Conservation (phyloP, 2,113 vertebrate species). For the Drymodes brunneopygia region DNA sequence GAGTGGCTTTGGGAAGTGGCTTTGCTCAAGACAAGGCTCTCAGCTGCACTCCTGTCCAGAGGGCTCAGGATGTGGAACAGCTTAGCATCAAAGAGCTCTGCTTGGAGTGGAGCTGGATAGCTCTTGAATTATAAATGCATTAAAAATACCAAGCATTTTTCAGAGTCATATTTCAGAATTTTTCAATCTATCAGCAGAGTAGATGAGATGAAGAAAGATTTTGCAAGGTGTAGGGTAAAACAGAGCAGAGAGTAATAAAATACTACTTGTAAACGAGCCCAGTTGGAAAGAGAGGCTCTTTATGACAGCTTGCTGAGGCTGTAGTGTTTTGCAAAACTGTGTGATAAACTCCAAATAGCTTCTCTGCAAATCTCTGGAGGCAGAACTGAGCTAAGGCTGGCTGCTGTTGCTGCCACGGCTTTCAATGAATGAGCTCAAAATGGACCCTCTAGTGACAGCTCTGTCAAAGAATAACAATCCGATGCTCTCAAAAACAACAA, state of each 20-base stretch:
- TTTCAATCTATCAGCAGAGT: constrained; percentile 28
- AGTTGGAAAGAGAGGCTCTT: constrained; percentile 51
- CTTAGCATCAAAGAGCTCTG: neutral
- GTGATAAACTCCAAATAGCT: constrained; percentile 54
- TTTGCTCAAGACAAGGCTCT: neutral
- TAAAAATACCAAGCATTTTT: constrained; percentile 58
- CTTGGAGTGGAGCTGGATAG: neutral
- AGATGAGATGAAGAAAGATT: constrained; percentile 37
- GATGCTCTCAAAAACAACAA: neutral
- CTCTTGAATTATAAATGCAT: constrained; percentile 48
- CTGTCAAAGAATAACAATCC: constrained; percentile 50
- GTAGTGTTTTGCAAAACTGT: constrained; percentile 34
- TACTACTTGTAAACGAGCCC: constrained; percentile 44
- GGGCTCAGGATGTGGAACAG: neutral
- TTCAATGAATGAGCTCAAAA: constrained; percentile 55
- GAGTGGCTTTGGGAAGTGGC: neutral
- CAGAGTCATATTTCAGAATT: neutral
- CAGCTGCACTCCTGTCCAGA: neutral
- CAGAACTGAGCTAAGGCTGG: constrained; percentile 30
- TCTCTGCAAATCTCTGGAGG: constrained; percentile 53
- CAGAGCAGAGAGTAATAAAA: constrained; percentile 43
- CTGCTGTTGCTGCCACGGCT: constrained; percentile 26
- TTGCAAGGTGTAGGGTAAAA: constrained; percentile 43
- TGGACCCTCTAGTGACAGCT: constrained; percentile 55
- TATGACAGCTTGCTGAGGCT: constrained; percentile 22